Base-by-base conservation (phyloP, 1,140 invertebrate species). In the Octopus sinensis region DNA sequence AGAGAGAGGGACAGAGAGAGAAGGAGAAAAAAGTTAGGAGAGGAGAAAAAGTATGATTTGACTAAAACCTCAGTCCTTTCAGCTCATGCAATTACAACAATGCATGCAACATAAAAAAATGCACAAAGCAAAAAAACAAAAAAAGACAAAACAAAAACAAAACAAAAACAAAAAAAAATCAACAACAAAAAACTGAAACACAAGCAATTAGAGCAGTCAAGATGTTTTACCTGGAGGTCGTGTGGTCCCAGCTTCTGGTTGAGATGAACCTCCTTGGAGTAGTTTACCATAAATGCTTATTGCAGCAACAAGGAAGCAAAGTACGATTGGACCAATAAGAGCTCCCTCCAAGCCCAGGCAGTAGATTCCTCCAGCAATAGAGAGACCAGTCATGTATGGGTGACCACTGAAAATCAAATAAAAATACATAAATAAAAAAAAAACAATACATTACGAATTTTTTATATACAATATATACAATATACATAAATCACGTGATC, bases 301-400 rank as follows among this genome's bases (percentile, higher is more conserved):
- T 23, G 93, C 93, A 3, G 96, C 95, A 88, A 96, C 93, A 1
- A 96, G 92, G 78, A 94, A 94, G 88, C 97, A 99, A 0, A 99
- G 91, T 43, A 99, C 92, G 3, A 99, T 92, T 0, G 98, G 98
- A 0, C 98, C 98, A 83, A 99, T 95, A 81, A 99, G 96, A 1
- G 97, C 97, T 0, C 98, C 98, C 91, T 99, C 96, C 75, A 97
- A 93, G 0, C 98, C 98, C 80, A 98, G 92, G 92, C 96, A 99
- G 89, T 98, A 98, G 84, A 99, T 96, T 62, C 98, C 98, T n/a
- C 98, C 98, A 10, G 97, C 97, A 86, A 99, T 97, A 0, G 97
- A 96, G 54, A 99, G 91, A 54, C 97, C 98, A n/a, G 98, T 99
- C 53, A 99, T 93, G 92, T 99, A 99, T 0, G 98, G 98, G 93